phyloP scores from a whole-genome alignment of 1,140 invertebrate genomes.

The Calephelis nemesis region DNA sequence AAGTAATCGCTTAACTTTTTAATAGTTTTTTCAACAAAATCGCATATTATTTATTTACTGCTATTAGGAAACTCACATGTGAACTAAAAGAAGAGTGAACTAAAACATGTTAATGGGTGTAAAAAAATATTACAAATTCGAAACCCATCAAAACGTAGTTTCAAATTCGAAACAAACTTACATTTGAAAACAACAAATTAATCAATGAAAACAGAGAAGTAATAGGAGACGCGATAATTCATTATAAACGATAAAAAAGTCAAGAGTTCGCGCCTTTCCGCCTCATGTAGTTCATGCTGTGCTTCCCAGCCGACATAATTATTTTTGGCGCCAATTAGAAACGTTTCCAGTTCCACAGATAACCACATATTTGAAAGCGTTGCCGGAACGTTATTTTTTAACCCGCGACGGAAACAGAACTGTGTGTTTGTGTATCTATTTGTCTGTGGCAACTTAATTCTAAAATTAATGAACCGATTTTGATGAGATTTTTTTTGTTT shows the following conservation, averaged over 20 bases:
- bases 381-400: no score
- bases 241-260: conserved; percentile 15
- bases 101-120: neutral
- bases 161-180: neutral
- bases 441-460: no score
- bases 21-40: no score
- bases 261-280: conserved; percentile 12
- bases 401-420: no score
- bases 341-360: neutral
- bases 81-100: neutral
- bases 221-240: conserved; percentile 15
- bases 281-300: conserved; percentile 12
- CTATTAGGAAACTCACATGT: no score
- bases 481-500: no score
- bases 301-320: neutral
- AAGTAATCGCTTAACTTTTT: no score
- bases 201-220: conserved; percentile 14
- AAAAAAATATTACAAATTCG: no score
- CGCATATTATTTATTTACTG: no score
- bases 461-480: no score
- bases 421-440: no score
- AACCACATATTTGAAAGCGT: neutral
- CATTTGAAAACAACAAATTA: conserved; percentile 12
- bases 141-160: neutral
- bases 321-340: conserved; percentile 23